Conservation (phyloP, 2,113 vertebrate genomes). For the Dromiciops gliroides region DNA sequence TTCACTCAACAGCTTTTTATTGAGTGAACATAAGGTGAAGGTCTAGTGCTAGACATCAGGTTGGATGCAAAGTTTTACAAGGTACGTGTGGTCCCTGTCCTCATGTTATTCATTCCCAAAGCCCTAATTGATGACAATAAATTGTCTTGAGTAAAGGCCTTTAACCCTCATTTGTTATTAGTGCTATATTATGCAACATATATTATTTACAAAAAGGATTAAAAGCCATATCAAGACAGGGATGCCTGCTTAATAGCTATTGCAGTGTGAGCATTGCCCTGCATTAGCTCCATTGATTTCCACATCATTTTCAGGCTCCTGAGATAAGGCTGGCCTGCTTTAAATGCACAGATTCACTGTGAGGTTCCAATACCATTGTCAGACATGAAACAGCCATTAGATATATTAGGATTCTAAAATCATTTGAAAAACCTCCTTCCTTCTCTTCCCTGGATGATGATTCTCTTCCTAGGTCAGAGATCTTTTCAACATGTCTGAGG, state of each 20-base stretch:
- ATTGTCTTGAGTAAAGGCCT: background rate
- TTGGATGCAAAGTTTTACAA: conserved; percentile 40
- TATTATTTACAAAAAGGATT: conserved; percentile 69
- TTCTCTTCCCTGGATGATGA: conserved; percentile 7
- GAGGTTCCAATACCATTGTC: conserved; percentile 55
- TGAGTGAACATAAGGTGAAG: background rate
- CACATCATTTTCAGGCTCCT: conserved; percentile 69
- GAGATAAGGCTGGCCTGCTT: conserved; percentile 43
- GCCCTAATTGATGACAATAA: conserved; percentile 24
- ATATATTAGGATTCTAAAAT: conserved; percentile 66
- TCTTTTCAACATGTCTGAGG: conserved; percentile 13
- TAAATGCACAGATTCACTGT: conserved; percentile 61
- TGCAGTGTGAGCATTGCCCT: conserved; percentile 30
- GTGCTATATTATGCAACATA: conserved; percentile 60
- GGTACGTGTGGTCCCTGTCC: conserved; percentile 4
- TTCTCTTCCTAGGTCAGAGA: conserved; percentile 44
- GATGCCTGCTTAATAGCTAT: conserved; percentile 62
- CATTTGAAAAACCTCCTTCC: conserved; percentile 49
- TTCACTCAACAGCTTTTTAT: background rate
- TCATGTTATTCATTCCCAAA: conserved; percentile 12
- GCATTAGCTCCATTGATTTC: conserved; percentile 69
- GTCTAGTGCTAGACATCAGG: background rate
- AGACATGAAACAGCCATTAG: conserved; percentile 59
- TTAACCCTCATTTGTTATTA: background rate
- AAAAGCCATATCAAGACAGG: conserved; percentile 70